phyloP scores from a whole-genome alignment of 2,113 vertebrate species.

The Gulo gulo region DNA sequence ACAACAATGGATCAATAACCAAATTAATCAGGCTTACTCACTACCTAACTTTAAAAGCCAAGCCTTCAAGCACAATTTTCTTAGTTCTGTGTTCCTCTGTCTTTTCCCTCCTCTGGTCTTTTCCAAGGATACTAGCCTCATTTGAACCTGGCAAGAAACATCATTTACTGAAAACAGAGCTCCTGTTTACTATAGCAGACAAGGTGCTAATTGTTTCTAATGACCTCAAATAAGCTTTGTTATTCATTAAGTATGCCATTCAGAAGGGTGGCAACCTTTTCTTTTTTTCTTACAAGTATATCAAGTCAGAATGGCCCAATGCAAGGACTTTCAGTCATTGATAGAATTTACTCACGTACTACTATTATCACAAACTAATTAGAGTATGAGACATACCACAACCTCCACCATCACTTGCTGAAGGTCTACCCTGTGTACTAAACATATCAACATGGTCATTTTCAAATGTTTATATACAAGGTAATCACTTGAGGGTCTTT shows the following conservation, averaged over 20 bases:
- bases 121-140: background rate
- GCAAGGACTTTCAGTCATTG: background rate
- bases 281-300: background rate
- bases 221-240: conserved; percentile 45
- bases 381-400: background rate
- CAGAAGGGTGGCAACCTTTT: conserved; percentile 1
- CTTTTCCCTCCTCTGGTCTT: background rate
- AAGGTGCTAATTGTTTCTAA: conserved; percentile 70
- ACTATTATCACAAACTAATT: background rate
- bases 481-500: background rate
- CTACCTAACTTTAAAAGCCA: background rate
- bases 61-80: background rate
- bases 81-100: background rate
- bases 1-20: background rate
- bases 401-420: background rate
- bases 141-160: conserved; percentile 30
- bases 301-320: background rate
- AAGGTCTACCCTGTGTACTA: background rate
- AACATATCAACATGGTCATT: background rate
- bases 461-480: background rate
- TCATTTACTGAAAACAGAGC: conserved; percentile 44
- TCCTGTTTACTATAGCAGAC: conserved; percentile 47
- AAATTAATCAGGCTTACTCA: conserved; percentile 32
- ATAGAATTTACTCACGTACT: background rate
- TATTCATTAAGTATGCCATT: conserved; percentile 28